Evolutionary conservation across 2,113 vertebrate genomes (phyloP), one percentile per base, ranked within the genome.

Genomic region (Psammodynastes pulverulentus): DNA sequence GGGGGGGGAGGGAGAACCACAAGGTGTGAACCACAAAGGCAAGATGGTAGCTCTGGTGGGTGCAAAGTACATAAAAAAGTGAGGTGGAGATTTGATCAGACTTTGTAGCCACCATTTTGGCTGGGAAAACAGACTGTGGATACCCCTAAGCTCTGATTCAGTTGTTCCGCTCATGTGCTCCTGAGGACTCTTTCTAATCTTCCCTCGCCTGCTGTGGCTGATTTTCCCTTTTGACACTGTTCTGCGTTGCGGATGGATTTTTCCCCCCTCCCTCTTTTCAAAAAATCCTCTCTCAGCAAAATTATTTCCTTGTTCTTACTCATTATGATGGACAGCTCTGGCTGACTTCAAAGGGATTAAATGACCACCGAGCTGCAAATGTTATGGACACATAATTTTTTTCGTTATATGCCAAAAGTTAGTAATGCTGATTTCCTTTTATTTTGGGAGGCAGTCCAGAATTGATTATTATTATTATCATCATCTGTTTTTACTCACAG

Each of bases 121-220:
- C n/a, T 49, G 19, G 39, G 34, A 79, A 39, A 3, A 39, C 67
- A 1, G n/a, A 39, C n/a, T 3, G 34, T 39, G 62, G 62, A 34
- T 17, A 72, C 5, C 62, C 62, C 34, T 79, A 19, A 79, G 15
- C 15, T 19, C 67, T 39, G 95, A 95, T 97, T 96, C 95, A 94
- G 95, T 97, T 96, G 95, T 95, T 95, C 95, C 95, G 89, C 89
- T 51, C 72, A 93, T 94, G 94, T 92, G 51, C n/a, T 87, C 49
- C 91, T 84, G 91, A 93, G 96, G 94, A 95, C 94, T 94, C 84
- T 91, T 87, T 58, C 93, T 95, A 95, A 97, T 95, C 95, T 94
- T 87, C 92, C 53, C 89, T 93, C 0, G 0, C 92, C 62, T 79
- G 8, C 90, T 92, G 93, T 39, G 15, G 24, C 91, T 95, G 95